Percentiles rank a stretch among this genome's conserved stretches.
Conservation (phyloP, 2,888 invertebrate species). For the Argyresthia goedartella region DNA sequence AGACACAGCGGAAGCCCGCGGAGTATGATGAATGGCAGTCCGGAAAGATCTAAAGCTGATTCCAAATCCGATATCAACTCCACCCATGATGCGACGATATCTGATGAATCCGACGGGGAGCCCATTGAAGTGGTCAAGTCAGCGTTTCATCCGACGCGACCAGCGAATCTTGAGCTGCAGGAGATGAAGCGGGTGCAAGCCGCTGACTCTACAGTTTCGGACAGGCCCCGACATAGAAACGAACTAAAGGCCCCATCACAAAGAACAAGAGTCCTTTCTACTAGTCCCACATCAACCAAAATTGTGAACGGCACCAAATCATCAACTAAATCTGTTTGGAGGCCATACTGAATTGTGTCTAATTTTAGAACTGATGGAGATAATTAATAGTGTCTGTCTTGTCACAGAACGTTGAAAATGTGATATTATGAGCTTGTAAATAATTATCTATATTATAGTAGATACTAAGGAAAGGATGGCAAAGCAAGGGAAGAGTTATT, state of each 20-base stretch:
- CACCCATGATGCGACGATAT: constrained; percentile 71
- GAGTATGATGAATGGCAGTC: constrained; percentile 47
- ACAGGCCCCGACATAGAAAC: constrained; percentile 49
- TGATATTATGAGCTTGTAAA: constrained; percentile 70
- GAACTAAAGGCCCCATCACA: constrained; percentile 75
- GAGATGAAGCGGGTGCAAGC: constrained; percentile 67
- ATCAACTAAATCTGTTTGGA: constrained; percentile 78
- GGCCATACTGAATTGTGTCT: constrained; percentile 73
- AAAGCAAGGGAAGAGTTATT: no score
- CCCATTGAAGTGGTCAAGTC: constrained; percentile 83
- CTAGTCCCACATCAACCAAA: constrained; percentile 71
- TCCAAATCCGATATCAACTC: constrained; percentile 75
- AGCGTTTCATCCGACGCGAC: constrained; percentile 78
- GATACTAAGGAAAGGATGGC: no score
- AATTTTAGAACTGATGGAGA: constrained; percentile 12
- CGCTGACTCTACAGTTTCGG: constrained; percentile 72
- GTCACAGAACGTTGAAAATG: constrained; percentile 45
- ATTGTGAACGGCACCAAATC: constrained; percentile 65
- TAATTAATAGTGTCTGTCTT: constrained; percentile 22
- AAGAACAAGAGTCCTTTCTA: constrained; percentile 51
- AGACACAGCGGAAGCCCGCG: constrained; percentile 68
- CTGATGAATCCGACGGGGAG: constrained; percentile 78
- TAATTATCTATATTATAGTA: constrained; percentile 17
- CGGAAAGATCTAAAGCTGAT: constrained; percentile 65
- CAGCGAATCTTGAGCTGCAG: constrained; percentile 69